These are phyloP conservation scores for Planococcus citri DNA, from an alignment of 1,140 invertebrate genomes.

Conservation along the genomic window DNA sequence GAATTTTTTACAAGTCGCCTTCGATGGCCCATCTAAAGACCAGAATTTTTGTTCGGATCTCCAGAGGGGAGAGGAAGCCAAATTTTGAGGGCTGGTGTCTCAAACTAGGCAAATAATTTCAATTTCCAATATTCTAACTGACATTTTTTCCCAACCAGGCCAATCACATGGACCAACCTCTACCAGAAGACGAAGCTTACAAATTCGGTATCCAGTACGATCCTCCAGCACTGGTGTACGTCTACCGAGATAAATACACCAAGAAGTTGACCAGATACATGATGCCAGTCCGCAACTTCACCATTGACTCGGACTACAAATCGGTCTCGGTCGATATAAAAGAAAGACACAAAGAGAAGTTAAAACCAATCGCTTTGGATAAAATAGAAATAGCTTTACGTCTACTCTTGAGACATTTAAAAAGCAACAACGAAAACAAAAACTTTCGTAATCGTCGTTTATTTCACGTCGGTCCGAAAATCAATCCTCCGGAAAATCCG, in stretches of 20 bases:
- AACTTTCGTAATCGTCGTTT: neutral
- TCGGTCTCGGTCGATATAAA: neutral
- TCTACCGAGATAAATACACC: neutral
- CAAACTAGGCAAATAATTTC: neutral
- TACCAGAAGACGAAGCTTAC: neutral
- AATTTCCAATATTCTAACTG: neutral
- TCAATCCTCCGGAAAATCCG: neutral
- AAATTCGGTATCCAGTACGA: slow-evolving; percentile 2
- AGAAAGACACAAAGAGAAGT: neutral
- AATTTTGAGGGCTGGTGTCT: neutral
- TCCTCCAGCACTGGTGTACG: neutral
- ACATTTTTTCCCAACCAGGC: too few species aligned
- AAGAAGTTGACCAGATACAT: neutral
- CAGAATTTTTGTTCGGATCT: too few species aligned
- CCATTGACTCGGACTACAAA: neutral
- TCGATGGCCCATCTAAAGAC: too few species aligned
- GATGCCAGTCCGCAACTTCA: neutral
- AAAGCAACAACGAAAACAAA: neutral
- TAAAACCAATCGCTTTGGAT: neutral
- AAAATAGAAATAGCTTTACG: neutral
- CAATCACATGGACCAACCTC: neutral
- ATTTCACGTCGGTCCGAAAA: neutral
- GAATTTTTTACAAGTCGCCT: too few species aligned
- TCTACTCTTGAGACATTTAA: neutral
- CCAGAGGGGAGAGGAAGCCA: too few species aligned